phyloP scores from a whole-genome alignment of 2,797 vertebrate species.

The Acanthiza pusilla region DNA sequence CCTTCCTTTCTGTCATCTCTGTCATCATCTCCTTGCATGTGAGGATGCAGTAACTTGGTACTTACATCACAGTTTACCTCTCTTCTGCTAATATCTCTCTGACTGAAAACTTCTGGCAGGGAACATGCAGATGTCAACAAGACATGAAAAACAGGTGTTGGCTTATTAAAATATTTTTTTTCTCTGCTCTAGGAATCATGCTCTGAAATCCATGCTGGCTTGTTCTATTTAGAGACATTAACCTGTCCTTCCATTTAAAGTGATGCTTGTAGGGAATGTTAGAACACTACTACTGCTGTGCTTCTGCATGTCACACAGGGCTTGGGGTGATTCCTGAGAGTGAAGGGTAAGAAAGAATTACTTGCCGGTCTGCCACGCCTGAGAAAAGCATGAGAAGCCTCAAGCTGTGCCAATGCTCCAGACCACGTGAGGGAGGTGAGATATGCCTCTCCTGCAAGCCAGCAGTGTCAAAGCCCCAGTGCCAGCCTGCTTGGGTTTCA shows the following conservation, averaged over 20 bases:
- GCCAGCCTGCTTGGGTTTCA: neutral
- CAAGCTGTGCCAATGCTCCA: neutral
- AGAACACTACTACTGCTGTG: neutral
- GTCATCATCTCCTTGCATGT: neutral
- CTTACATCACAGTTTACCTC: neutral
- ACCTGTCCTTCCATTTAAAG: neutral
- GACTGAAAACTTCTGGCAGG: neutral
- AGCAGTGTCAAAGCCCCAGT: neutral
- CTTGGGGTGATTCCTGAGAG: neutral
- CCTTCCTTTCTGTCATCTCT: neutral
- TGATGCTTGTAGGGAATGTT: neutral
- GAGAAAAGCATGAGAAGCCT: neutral
- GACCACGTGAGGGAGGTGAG: rapidly evolving
- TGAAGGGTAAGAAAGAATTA: neutral
- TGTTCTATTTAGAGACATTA: neutral
- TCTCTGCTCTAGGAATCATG: neutral
- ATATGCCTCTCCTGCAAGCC: neutral
- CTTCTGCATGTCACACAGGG: neutral
- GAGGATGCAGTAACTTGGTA: neutral
- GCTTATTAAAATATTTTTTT: neutral
- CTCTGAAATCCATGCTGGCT: neutral
- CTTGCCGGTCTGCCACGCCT: neutral
- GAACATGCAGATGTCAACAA: neutral
- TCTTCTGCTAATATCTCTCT: neutral
- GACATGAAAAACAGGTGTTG: neutral